These are phyloP conservation scores for Orientallactaga bullata DNA, from an alignment of 2,113 vertebrate genomes.

Conservation along the genomic window DNA sequence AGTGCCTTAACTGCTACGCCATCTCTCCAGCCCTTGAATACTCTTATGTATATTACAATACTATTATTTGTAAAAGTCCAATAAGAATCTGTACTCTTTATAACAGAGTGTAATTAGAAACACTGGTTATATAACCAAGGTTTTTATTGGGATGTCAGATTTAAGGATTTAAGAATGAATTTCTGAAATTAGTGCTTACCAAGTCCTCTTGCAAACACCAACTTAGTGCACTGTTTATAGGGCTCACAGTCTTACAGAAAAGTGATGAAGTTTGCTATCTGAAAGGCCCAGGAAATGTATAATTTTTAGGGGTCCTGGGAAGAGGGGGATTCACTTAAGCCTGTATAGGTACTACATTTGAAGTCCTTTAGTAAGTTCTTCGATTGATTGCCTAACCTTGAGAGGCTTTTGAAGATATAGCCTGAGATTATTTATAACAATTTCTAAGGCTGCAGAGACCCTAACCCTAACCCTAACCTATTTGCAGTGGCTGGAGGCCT, in stretches of 20 bases:
- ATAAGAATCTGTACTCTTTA: background rate
- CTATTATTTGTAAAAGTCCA: slow-evolving; percentile 6
- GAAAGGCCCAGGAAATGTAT: background rate
- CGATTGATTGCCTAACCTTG: background rate
- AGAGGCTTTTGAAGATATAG: background rate
- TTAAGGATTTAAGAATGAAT: background rate
- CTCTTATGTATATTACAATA: background rate
- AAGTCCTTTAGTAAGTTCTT: background rate
- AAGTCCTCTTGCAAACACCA: background rate
- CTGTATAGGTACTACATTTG: background rate
- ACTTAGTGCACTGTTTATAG: background rate
- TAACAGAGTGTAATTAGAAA: background rate
- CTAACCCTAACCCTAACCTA: no score
- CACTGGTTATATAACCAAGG: background rate
- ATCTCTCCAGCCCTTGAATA: no score
- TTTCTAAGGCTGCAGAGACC: background rate
- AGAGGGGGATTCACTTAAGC: background rate
- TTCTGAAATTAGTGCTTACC: background rate
- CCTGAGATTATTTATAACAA: background rate
- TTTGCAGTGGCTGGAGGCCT: no score
- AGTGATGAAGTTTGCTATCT: background rate
- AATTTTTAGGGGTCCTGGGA: background rate
- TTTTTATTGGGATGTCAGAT: background rate
- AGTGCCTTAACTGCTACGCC: no score
- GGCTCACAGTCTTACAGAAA: background rate